Evolutionary conservation across 2,888 invertebrate species (phyloP), one percentile per base, ranked within the genome.

Genomic region (Temnothorax rugatulus): DNA sequence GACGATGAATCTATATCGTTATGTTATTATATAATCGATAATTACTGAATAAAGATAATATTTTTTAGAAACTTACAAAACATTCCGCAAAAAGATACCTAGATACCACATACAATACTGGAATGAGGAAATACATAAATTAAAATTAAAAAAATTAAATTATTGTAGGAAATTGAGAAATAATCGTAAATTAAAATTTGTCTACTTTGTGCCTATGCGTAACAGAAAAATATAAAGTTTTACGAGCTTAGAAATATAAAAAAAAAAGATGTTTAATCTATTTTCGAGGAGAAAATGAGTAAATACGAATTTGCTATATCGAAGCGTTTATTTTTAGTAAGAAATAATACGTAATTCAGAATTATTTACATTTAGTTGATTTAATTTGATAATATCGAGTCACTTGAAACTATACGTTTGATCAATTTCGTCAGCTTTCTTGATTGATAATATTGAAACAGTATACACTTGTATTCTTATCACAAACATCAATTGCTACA

Each of bases 391-490:
- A 69, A 79, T 47, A 79, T 38, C 8, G 15, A 18, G 4, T 9
- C 11, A 69, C 29, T 77, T 59, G 21, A 79, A 13, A 38, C 9
- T 59, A 47, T 21, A 44, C 11, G 3, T 77, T 34, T 34, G 25
- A 73, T 69, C 57, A 79, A 59, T 73, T 79, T 73, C 1, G 25
- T 34, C 41, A 34, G 18, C 21, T 47, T 44, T 71, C 2, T 44
- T 71, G 73, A 59, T 79, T 73, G 34, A 79, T 34, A 41, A 41
- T 29, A 68, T 13, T 50, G 50, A 57, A 41, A 59, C 2, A 34
- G 5, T 21, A 7, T 34, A 71, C 21, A 79, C 13, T 73, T 79
- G 59, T 47, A 38, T 4, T 79, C 47, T 79, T 79, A 79, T 79
- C 79, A 73, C 21, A 21, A 21, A 15, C 29, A 71, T 79, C 34